Percentiles rank a stretch among this genome's conserved stretches.
Conservation (phyloP, 1,140 invertebrate genomes). For the Yoshiicerus persimilis region DNA sequence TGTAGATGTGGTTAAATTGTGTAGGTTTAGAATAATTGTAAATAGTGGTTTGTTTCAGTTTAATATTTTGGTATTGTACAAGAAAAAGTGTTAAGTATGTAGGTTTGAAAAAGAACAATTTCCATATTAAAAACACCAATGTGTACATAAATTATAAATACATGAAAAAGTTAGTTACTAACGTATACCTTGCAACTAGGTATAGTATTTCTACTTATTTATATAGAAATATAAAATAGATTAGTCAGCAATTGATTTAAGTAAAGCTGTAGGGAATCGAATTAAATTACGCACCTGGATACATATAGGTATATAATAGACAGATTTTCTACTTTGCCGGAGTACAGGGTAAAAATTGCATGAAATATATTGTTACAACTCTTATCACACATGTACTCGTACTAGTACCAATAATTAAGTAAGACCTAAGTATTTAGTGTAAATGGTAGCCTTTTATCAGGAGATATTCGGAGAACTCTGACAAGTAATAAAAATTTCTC, state of each 20-base stretch:
- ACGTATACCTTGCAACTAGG: neutral
- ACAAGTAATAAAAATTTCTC: neutral
- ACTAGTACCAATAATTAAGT: neutral
- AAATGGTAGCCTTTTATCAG: neutral
- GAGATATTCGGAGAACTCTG: neutral
- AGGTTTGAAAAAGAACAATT: neutral
- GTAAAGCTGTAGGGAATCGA: neutral
- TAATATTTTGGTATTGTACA: neutral
- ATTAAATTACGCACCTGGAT: neutral
- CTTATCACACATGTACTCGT: neutral
- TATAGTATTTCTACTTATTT: neutral
- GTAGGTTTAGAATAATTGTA: neutral
- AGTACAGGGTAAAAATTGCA: constrained; percentile 39
- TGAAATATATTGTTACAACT: constrained; percentile 32
- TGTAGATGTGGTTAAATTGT: neutral
- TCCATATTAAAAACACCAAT: neutral
- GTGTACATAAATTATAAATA: neutral
- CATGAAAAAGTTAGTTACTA: neutral
- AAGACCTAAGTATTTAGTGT: too few relatives aligned
- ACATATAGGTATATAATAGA: neutral
- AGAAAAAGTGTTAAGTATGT: neutral
- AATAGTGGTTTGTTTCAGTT: neutral
- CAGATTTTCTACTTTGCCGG: constrained; percentile 23
- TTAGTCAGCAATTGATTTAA: neutral
- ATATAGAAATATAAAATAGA: neutral